Base-by-base conservation (phyloP, 2,888 invertebrate genomes). In the Globia sparganii region DNA sequence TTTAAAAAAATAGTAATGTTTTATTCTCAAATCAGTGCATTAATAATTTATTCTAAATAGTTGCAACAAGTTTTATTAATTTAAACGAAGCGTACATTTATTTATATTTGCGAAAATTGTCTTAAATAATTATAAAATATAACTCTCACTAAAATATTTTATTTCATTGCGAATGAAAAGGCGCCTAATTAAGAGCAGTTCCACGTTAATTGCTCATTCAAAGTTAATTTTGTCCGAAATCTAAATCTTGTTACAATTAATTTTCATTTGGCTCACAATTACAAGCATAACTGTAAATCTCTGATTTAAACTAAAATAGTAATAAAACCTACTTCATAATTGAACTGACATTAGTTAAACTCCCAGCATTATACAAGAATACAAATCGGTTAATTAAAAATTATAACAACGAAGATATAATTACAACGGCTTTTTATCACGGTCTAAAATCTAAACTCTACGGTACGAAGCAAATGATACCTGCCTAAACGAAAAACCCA, bases 371-470 rank as follows among this genome's bases (percentile, higher is more conserved):
- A 37, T 31, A 72, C 11, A 61, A n/a, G 66, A 73, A 83, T 31
- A 53, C 43, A 65, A 80, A 75, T 69, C n/a, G n/a, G 34, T 34
- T 58, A 43, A 72, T 78, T 69, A 75, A n/a, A 65, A 66, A 8
- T 58, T 15, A 37, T 40, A 68, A 65, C 34, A 62, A 58, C 43
- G n/a, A 53, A 65, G 43, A 61, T 56, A 71, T 72, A 83, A 81
- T 84, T 62, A 68, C 18, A 28, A 43, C 56, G 58, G 13, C 53
- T 34, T 18, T 68, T 64, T 58, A 83, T 84, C 84, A 66, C 15
- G 11, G 21, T 67, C 6, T 70, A 25, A 72, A 78, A 83, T 78
- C 70, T 71, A 31, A 58, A 34, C 37, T 58, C 0, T 40, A 56
- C 13, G 49, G 1, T 53, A 34, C 56, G 8, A 25, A 53, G 56